Conservation (phyloP, 1,140 invertebrate species). For the Triops cancriformis region DNA sequence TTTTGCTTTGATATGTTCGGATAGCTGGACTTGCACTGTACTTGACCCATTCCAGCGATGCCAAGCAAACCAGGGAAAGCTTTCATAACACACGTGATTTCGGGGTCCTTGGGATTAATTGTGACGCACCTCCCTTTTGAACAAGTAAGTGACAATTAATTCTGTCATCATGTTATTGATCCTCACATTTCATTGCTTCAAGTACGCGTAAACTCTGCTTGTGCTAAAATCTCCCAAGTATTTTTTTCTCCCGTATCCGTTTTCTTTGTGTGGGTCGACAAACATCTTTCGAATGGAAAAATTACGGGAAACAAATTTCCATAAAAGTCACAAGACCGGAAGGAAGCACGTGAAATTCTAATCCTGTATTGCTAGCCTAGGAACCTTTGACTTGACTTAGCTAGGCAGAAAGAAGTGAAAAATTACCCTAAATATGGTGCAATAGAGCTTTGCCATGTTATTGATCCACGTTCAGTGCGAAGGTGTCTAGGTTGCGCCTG, state of each 20-base stretch:
- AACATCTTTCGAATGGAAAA: too few relatives aligned
- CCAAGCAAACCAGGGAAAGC: background rate
- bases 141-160: background rate
- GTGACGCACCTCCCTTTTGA: background rate
- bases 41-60: background rate
- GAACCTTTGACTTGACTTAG: background rate
- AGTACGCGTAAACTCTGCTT: too few relatives aligned
- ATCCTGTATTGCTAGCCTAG: too few relatives aligned
- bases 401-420: background rate
- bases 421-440: background rate
- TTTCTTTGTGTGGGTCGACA: too few relatives aligned
- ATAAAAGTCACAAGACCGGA: too few relatives aligned
- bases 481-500: slow-evolving; percentile 4
- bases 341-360: too few relatives aligned
- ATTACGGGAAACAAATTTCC: too few relatives aligned
- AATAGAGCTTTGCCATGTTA: slow-evolving; percentile 6
- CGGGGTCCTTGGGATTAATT: slow-evolving; percentile 7
- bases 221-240: too few relatives aligned
- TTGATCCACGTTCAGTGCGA: background rate
- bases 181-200: too few relatives aligned
- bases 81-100: background rate
- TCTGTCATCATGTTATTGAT: background rate
- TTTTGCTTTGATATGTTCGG: too few relatives aligned
- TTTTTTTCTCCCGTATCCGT: too few relatives aligned
- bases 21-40: background rate